Percentiles rank a stretch among this genome's conserved stretches.
Evolutionary conservation across 1,140 invertebrate species (phyloP).

Genomic region (Apis mellifera): DNA sequence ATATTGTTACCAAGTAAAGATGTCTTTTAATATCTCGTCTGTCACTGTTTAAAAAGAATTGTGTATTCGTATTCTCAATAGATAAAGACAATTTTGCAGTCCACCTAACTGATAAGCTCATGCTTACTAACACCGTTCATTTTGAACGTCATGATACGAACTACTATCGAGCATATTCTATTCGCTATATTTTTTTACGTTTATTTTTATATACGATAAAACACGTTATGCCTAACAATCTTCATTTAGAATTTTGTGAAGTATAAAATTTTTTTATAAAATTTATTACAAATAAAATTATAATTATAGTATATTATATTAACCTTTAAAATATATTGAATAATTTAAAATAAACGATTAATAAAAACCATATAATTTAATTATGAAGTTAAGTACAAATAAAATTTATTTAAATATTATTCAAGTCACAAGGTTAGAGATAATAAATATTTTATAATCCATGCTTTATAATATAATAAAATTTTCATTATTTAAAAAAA

Average conservation of each 20-base stretch:
- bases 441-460: too few relatives aligned
- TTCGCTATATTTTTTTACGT: neutral
- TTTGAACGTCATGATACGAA: slow-evolving; percentile 11
- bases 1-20: slow-evolving; percentile 51
- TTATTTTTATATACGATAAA: neutral
- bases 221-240: too few relatives aligned
- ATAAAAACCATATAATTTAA: too few relatives aligned
- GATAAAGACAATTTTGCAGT: neutral
- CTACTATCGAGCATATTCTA: neutral
- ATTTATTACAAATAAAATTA: too few relatives aligned
- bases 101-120: neutral
- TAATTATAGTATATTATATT: too few relatives aligned
- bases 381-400: too few relatives aligned
- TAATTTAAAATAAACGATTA: too few relatives aligned
- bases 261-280: neutral
- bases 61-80: neutral
- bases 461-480: too few relatives aligned
- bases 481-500: too few relatives aligned
- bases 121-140: neutral
- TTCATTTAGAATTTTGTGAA: neutral
- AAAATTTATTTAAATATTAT: too few relatives aligned
- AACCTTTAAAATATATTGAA: too few relatives aligned
- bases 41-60: neutral
- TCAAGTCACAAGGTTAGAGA: too few relatives aligned
- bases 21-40: slow-evolving; percentile 19